Base-by-base conservation (phyloP, 2,113 vertebrate genomes). In the Spermophilus dauricus region DNA sequence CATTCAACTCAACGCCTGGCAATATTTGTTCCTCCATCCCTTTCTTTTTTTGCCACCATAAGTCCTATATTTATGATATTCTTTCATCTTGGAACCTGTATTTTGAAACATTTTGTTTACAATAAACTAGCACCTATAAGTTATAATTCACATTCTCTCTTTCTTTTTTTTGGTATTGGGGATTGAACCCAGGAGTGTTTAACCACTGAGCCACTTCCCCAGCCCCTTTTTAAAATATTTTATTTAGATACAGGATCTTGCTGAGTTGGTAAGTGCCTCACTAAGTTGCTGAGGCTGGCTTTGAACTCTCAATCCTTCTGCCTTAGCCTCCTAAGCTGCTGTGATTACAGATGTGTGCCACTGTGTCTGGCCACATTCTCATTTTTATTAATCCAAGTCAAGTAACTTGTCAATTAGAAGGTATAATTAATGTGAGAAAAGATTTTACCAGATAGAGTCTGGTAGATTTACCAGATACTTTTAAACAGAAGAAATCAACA, bases 61-160 rank as follows among this genome's bases (percentile, higher is more conserved):
- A 86, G 14, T 72, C 32, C 34, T 95, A 45, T 7, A 63, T 76
- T 89, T 85, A 67, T 67, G 48, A 86, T 51, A 53, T 9, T 18
- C 34, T 26, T 93, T 70, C 26, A 24, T 42, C 5, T 80, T 1
- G 45, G 42, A 69, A 72, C 26, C 51, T 77, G 12, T 45, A 39
- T 91, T 96, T 93, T 91, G 24, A 97, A 90, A 88, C 67, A 91
- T 67, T 93, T 63, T 28, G 8, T 56, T 92, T 83, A 67, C 9
- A 89, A 72, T 87, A 83, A 86, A 89, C 86, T 26, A 94, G 24
- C 39, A 87, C 9, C 51, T 92, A 65, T 24, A 92, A 63, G 16
- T 65, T 77, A 93, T 48, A 89, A 67, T 84, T 94, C 75, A 67
- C 28, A 22, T 65, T 65, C 18, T 30, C 24, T 65, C 24, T 65